phyloP scores from a whole-genome alignment of 2,888 invertebrate genomes.

The Drosophila yooni region DNA sequence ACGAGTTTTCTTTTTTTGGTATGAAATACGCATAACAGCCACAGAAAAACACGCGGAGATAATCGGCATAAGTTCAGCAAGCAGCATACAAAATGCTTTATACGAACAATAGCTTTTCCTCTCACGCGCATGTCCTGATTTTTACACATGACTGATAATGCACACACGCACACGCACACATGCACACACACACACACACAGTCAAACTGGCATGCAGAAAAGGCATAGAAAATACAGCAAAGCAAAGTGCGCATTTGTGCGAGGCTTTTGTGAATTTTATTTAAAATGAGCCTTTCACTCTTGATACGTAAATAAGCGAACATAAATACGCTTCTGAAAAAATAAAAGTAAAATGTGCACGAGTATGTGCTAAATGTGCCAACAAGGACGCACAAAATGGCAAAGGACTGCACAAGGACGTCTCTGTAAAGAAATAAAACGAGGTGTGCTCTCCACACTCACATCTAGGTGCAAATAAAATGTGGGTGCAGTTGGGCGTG shows the following conservation, averaged over 20 bases:
- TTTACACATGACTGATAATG: slow-evolving; percentile 75
- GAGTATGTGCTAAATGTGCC: slow-evolving; percentile 57
- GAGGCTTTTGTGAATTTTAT: slow-evolving; percentile 50
- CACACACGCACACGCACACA: slow-evolving; percentile 32
- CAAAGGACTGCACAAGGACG: slow-evolving; percentile 30
- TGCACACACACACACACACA: slow-evolving; percentile 10
- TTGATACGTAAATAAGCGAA: slow-evolving; percentile 22
- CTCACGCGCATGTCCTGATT: slow-evolving; percentile 73
- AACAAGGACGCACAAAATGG: slow-evolving; percentile 49
- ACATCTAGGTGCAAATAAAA: neutral
- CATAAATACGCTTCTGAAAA: slow-evolving; percentile 18
- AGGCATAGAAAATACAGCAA: slow-evolving; percentile 46
- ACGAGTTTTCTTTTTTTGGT: slow-evolving; percentile 19
- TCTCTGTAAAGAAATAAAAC: slow-evolving; percentile 7
- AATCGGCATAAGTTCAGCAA: slow-evolving; percentile 63
- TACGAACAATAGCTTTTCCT: slow-evolving; percentile 61
- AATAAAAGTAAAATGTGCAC: slow-evolving; percentile 30
- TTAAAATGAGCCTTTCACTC: slow-evolving; percentile 58
- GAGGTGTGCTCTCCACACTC: neutral
- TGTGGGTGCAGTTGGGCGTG: neutral
- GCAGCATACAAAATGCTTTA: slow-evolving; percentile 37
- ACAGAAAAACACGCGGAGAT: slow-evolving; percentile 33
- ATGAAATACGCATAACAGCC: slow-evolving; percentile 4
- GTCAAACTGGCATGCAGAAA: slow-evolving; percentile 23
- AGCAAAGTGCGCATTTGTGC: slow-evolving; percentile 66